Evolutionary conservation across 2,113 vertebrate species (phyloP), one percentile per base, ranked within the genome.

Genomic region (Ammodramus savannarum): DNA sequence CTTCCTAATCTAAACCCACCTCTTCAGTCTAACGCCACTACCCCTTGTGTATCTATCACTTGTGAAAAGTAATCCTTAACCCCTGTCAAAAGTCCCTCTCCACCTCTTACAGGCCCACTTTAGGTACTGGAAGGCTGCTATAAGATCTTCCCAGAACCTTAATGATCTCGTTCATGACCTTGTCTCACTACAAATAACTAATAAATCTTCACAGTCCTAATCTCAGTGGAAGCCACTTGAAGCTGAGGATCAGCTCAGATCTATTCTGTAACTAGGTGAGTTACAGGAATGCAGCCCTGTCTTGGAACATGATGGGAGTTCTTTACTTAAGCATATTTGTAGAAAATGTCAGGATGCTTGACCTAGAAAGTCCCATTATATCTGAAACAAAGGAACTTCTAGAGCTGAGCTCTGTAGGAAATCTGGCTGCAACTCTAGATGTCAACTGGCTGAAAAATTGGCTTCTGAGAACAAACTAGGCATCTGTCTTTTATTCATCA

Each of bases 401-500:
- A 72, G 62, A 89, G 31, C 41, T 78, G 65, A 75, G n/a, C 31
- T 91, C 32, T 79, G 13, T 22, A 91, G 69, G 62, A 92, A 85
- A 61, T 38, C 52, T 80, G 8, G 29, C 36, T 67, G 27, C 43
- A 49, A 44, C 21, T 91, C 80, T 62, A 89, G 38, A 41, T 38
- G 25, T 41, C 65, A 76, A 72, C 58, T 51, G 72, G 36, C 23
- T 92, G 58, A 93, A 89, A 92, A 94, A 92, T 31, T 4, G 1
- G 7, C 36, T 84, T 81, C 73, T 74, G 76, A 89, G 43, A 68
- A 57, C 31, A 78, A 90, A 36, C 43, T 26, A 75, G 46, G 82
- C 77, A 75, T 94, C 77, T 84, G 31, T 75, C 73, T 92, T 92
- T 87, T 93, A 90, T 75, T 84, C 73, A 61, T 76, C 89, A 91